Conservation (phyloP, 2,888 invertebrate genomes). For the Tromatobia lineatoria region DNA sequence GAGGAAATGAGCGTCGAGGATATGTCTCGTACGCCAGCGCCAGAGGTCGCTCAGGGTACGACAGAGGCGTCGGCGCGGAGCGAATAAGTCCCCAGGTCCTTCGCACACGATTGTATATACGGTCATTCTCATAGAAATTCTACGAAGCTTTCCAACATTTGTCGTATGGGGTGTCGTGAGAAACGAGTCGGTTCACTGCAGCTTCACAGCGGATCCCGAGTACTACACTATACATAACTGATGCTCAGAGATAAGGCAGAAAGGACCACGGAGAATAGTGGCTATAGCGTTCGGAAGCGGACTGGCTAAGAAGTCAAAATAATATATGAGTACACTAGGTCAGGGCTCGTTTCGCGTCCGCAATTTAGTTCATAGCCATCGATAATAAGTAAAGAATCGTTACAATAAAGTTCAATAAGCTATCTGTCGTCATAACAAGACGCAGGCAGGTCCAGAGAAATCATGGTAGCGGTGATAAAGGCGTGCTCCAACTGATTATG, state of each 20-base stretch:
- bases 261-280: slow-evolving; percentile 42
- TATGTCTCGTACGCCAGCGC: slow-evolving; percentile 4
- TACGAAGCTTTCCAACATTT: slow-evolving; percentile 72
- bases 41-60: background rate
- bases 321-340: slow-evolving; percentile 37
- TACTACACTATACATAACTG: slow-evolving; percentile 72
- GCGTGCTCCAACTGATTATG: too few relatives aligned
- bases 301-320: slow-evolving; percentile 41
- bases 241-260: slow-evolving; percentile 73
- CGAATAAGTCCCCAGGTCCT: slow-evolving; percentile 46
- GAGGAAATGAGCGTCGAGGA: slow-evolving; percentile 63
- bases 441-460: too few relatives aligned
- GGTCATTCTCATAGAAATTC: slow-evolving; percentile 78
- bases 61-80: slow-evolving; percentile 20
- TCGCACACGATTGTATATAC: slow-evolving; percentile 26
- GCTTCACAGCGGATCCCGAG: background rate
- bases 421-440: too few relatives aligned
- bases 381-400: background rate
- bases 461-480: too few relatives aligned
- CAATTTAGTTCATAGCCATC: background rate
- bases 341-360: background rate
- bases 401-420: background rate
- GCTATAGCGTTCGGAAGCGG: slow-evolving; percentile 45
- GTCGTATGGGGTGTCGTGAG: slow-evolving; percentile 71
- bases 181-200: slow-evolving; percentile 61